Conservation (phyloP, 1,140 invertebrate genomes). For the Cephus cinctus region DNA sequence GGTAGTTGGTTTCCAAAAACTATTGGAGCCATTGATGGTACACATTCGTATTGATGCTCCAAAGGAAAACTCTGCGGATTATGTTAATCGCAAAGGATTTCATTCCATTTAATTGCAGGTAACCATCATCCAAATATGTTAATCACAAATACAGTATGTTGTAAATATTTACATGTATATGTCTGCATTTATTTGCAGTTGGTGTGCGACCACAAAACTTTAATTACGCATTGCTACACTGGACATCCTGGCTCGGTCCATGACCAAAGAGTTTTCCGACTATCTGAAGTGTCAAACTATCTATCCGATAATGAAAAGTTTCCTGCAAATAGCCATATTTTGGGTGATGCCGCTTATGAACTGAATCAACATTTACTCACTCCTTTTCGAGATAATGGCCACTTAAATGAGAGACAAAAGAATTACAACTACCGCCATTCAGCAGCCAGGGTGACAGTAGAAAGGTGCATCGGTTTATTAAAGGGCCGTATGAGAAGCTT, state of each 20-base stretch:
- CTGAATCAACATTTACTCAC: slow-evolving; percentile 12
- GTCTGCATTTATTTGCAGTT: slow-evolving; percentile 6
- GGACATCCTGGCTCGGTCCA: too few relatives aligned
- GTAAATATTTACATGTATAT: too few relatives aligned
- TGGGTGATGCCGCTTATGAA: too few relatives aligned
- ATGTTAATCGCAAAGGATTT: slow-evolving; percentile 12
- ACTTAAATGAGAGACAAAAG: slow-evolving; percentile 9
- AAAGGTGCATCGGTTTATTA: slow-evolving; percentile 12
- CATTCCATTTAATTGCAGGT: slow-evolving; percentile 10
- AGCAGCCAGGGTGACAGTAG: slow-evolving; percentile 9
- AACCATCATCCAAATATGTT: slow-evolving; percentile 1
- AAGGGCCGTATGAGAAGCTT: slow-evolving; percentile 17
- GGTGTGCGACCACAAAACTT: too few relatives aligned
- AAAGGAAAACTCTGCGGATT: slow-evolving; percentile 19
- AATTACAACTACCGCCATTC: slow-evolving; percentile 12
- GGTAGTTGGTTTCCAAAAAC: slow-evolving; percentile 20
- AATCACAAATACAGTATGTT: not conserved
- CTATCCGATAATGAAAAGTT: too few relatives aligned
- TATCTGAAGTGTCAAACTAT: too few relatives aligned
- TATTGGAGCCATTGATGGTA: slow-evolving; percentile 27
- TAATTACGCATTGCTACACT: too few relatives aligned
- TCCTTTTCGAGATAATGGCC: slow-evolving; percentile 13
- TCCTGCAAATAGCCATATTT: too few relatives aligned
- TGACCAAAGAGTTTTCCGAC: too few relatives aligned
- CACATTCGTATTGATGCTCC: slow-evolving; percentile 24